phyloP scores from a whole-genome alignment of 2,797 vertebrate species.

The Atherinosoma microstoma region DNA sequence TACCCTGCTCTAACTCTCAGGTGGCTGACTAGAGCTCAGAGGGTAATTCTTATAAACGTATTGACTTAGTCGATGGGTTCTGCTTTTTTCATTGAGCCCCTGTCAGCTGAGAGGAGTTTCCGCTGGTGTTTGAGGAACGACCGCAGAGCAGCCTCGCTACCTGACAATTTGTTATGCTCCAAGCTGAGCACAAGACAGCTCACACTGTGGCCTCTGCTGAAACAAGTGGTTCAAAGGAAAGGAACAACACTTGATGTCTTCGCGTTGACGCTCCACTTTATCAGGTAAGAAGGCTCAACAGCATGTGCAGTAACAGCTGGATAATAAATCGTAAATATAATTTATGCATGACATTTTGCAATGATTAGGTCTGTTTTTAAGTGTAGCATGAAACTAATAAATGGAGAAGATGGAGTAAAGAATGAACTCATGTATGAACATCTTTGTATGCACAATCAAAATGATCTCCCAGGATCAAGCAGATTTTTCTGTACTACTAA shows the following conservation, averaged over 20 bases:
- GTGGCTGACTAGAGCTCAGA: conserved; percentile 21
- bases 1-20: conserved; percentile 12
- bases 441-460: background rate
- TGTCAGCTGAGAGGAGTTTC: conserved; percentile 55
- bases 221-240: conserved; percentile 26
- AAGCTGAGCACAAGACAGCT: conserved; percentile 27
- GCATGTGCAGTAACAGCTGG: background rate
- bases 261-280: conserved; percentile 10
- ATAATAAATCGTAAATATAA: background rate
- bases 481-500: background rate
- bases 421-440: background rate
- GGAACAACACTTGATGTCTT: conserved; percentile 22
- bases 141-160: conserved; percentile 25
- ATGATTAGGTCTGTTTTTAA: background rate
- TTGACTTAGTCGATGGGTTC: conserved; percentile 56
- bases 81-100: conserved; percentile 49
- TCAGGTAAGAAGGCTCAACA: conserved; percentile 64
- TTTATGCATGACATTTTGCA: background rate
- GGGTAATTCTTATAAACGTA: conserved; percentile 52
- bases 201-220: conserved; percentile 9
- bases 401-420: background rate
- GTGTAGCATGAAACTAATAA: background rate
- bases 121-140: conserved; percentile 36
- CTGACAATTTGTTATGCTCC: conserved; percentile 37
- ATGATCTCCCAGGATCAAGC: background rate